Percentiles rank a stretch among this genome's conserved stretches.
Conservation (phyloP, 2,888 invertebrate genomes). For the Chesias legatella region DNA sequence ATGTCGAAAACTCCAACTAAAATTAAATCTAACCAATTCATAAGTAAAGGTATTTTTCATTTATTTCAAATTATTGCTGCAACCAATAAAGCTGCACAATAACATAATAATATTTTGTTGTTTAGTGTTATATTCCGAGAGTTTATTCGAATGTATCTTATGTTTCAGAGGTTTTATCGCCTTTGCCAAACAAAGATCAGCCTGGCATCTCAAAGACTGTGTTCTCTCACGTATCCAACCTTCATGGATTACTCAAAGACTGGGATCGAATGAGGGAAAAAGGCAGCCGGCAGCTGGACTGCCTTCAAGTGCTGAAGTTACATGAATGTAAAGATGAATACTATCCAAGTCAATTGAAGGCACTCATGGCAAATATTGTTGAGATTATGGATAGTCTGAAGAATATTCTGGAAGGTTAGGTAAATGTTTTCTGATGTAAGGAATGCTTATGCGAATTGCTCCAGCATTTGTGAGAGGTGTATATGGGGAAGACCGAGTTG, state of each 20-base stretch:
- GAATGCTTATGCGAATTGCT: too few relatives aligned
- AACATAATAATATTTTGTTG: too few relatives aligned
- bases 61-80: too few relatives aligned
- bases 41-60: constrained; percentile 48
- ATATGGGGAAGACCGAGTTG: too few relatives aligned
- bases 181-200: constrained; percentile 57
- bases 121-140: too few relatives aligned
- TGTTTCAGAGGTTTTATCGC: constrained; percentile 58
- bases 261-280: constrained; percentile 58
- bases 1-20: constrained; percentile 52
- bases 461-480: too few relatives aligned
- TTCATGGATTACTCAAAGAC: constrained; percentile 51
- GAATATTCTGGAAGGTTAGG: constrained; percentile 53
- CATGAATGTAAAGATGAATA: constrained; percentile 57
- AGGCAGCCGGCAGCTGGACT: constrained; percentile 52
- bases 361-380: constrained; percentile 48
- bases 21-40: constrained; percentile 37
- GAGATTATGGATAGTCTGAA: constrained; percentile 47
- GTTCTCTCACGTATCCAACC: constrained; percentile 56
- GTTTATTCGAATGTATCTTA: too few relatives aligned
- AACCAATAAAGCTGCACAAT: too few relatives aligned
- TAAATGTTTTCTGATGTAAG: too few relatives aligned
- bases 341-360: constrained; percentile 54
- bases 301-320: constrained; percentile 52
- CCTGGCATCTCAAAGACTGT: constrained; percentile 62